Conservation (phyloP, 2,888 invertebrate species). For the Hyalella azteca region DNA sequence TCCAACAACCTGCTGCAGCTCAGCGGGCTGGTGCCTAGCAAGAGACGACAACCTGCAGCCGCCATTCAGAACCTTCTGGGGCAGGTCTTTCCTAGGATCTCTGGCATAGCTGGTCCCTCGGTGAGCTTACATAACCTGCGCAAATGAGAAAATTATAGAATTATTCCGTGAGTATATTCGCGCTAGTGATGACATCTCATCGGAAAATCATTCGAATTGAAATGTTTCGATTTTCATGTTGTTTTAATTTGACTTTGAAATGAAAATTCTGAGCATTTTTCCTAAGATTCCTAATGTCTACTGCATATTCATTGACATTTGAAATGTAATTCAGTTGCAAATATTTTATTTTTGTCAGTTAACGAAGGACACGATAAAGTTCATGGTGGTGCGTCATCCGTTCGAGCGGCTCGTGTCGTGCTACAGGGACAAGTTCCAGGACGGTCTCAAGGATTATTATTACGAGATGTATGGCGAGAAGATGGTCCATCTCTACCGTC, state of each 20-base stretch:
- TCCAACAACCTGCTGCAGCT: slow-evolving; percentile 75
- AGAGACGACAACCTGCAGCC: slow-evolving; percentile 84
- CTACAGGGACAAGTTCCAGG: slow-evolving; percentile 53
- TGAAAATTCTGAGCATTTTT: no score
- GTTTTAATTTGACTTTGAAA: no score
- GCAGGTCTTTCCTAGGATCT: slow-evolving; percentile 43
- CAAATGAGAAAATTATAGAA: no score
- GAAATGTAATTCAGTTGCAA: no score
- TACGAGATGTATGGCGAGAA: slow-evolving; percentile 49
- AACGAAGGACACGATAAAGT: slow-evolving; percentile 41
- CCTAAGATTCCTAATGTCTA: no score
- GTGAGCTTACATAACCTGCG: slow-evolving; percentile 31
- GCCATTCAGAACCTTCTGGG: slow-evolving; percentile 69
- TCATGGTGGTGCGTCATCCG: slow-evolving; percentile 55
- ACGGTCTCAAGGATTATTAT: slow-evolving; percentile 48
- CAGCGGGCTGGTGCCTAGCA: slow-evolving; percentile 74
- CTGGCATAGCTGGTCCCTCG: slow-evolving; percentile 40
- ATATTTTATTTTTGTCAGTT: no score
- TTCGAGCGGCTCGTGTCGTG: slow-evolving; percentile 54
- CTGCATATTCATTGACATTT: no score
- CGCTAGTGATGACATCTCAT: no score
- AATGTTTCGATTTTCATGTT: no score
- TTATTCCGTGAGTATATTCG: no score
- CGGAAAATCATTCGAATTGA: no score
- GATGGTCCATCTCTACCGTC: slow-evolving; percentile 47